These are phyloP conservation scores for Athalia rosae DNA, from an alignment of 2,888 invertebrate species.

Conservation along the genomic window DNA sequence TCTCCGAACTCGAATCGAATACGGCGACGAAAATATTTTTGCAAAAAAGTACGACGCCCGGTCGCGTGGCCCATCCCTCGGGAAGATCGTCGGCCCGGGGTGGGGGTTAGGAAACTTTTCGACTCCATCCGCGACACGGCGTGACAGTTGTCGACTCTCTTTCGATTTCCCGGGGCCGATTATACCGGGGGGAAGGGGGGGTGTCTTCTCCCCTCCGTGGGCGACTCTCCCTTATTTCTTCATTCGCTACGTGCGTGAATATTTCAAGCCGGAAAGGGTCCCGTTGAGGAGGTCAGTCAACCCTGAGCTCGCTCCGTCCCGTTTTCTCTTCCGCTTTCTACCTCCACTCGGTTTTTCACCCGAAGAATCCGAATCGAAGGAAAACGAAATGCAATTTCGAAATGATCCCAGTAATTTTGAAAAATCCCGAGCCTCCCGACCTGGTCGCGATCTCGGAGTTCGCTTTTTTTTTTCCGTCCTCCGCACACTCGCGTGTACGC, in stretches of 20 bases:
- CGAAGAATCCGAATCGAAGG: neutral
- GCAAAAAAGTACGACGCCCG: too few relatives aligned
- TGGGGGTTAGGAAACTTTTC: neutral
- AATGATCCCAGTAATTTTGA: too few relatives aligned
- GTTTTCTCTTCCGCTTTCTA: neutral
- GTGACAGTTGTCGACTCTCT: constrained; percentile 68
- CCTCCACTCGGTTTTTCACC: neutral
- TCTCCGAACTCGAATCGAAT: too few relatives aligned
- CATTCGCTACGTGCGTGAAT: neutral
- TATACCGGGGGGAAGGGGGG: constrained; percentile 63
- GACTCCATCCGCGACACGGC: neutral
- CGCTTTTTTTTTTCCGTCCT: too few relatives aligned
- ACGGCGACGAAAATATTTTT: too few relatives aligned
- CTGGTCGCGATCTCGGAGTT: too few relatives aligned
- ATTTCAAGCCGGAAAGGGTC: neutral
- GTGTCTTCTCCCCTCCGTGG: constrained; percentile 50
- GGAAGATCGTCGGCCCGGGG: constrained; percentile 26
- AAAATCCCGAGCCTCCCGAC: too few relatives aligned
- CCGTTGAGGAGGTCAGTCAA: constrained; percentile 37
- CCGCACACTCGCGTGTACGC: too few relatives aligned
- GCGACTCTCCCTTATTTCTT: constrained; percentile 40
- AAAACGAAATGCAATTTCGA: neutral
- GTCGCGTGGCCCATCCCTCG: neutral
- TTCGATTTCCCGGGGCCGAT: constrained; percentile 67
- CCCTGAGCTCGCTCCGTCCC: neutral